Base-by-base conservation (phyloP, 1,140 invertebrate genomes). In the Fopius arisanus region DNA sequence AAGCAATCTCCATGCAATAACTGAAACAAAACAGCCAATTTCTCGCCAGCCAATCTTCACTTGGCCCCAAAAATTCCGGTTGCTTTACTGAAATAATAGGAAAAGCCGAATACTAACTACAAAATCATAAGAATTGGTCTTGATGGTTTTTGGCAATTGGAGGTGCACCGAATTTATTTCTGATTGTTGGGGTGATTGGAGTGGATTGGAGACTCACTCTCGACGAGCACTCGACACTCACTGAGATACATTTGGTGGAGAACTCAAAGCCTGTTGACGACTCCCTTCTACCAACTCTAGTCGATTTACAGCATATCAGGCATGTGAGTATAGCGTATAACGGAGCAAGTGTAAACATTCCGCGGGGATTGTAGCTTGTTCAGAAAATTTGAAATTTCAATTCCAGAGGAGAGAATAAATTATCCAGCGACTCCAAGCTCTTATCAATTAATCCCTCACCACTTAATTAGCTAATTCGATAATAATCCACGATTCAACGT, bases 1-100 rank as follows among this genome's bases (percentile, higher is more conserved):
- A 86, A 87, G 79, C 77, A 81, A 78, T 74, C 77, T 70, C 83
- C 85, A 87, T 87, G 85, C 85, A 86, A 82, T 48, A 78, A 48
- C n/a, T 48, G 43, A 48, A 48, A 48, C n/a, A 19, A 48, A 48
- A 48, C 43, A 16, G 78, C 14, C 16, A 66, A 29, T 26, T 43
- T 65, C 16, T 14, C 14, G n/a, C n/a, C n/a, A n/a, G n/a, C n/a
- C n/a, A n/a, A n/a, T n/a, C n/a, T n/a, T n/a, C n/a, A n/a, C n/a
- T n/a, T n/a, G n/a, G n/a, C n/a, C n/a, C n/a, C n/a, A n/a, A n/a
- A 19, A 51, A 10, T 74, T 66, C 23, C 26, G 23, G 74, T 62
- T 75, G 65, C 70, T 80, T 81, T 84, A 85, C 84, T 86, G 82
- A 28, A 86, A 85, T 78, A 83, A 85, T 83, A 70, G 73, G 80